Conservation (phyloP, 2,797 vertebrate species). For the Ceyx erithaca region DNA sequence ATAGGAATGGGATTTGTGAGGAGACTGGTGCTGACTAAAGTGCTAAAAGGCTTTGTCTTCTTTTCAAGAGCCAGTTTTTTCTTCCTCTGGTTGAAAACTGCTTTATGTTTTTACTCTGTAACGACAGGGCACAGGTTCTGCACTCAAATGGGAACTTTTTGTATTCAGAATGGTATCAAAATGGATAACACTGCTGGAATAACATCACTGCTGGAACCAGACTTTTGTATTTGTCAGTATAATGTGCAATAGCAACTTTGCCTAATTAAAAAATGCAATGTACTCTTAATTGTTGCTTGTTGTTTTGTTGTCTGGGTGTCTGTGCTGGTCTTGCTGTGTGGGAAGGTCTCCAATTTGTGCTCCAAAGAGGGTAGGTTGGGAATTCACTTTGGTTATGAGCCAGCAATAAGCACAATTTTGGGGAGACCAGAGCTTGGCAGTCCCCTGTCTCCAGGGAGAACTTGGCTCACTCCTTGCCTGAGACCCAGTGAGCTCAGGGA, state of each 20-base stretch:
- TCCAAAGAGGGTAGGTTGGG: not conserved
- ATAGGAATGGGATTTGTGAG: not conserved
- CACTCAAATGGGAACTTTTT: slow-evolving; percentile 22
- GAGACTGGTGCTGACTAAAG: not conserved
- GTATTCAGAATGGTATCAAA: not conserved
- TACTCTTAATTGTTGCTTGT: slow-evolving; percentile 46
- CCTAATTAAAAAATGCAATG: slow-evolving; percentile 51
- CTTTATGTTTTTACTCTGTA: slow-evolving; percentile 2
- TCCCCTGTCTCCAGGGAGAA: not conserved
- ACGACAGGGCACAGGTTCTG: slow-evolving; percentile 3
- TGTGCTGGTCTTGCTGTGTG: not conserved
- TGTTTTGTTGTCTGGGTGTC: not conserved
- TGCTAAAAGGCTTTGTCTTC: not conserved
- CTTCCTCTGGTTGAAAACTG: not conserved
- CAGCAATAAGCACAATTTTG: not conserved
- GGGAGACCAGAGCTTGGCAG: not conserved
- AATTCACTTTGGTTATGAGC: not conserved
- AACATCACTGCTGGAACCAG: slow-evolving; percentile 14
- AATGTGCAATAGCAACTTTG: slow-evolving; percentile 77
- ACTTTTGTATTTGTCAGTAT: slow-evolving; percentile 46
- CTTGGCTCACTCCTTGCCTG: not conserved
- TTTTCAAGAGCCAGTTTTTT: not conserved
- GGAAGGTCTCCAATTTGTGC: not conserved
- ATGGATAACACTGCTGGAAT: slow-evolving; percentile 47
- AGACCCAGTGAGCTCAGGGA: not conserved